These are phyloP conservation scores for Vidua macroura DNA, from an alignment of 2,113 vertebrate species.

Conservation along the genomic window DNA sequence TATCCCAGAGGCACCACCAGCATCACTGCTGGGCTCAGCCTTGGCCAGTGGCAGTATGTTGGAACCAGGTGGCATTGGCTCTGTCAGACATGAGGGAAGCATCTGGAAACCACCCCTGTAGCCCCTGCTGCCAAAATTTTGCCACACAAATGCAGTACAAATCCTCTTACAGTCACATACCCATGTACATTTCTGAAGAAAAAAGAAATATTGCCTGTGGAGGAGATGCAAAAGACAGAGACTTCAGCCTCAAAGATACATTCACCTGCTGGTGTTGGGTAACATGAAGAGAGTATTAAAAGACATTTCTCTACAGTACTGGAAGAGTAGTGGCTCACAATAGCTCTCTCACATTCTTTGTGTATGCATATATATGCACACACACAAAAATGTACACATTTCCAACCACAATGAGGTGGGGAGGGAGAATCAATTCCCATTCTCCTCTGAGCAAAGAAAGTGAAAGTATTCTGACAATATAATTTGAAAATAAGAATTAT, in stretches of 20 bases:
- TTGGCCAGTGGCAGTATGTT: not conserved
- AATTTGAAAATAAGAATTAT: not conserved
- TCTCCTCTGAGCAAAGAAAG: not conserved
- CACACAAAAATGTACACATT: not conserved
- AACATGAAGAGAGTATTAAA: not conserved
- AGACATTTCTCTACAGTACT: not conserved
- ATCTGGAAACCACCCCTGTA: not conserved
- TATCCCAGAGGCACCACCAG: not conserved
- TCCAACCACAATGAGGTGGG: not conserved
- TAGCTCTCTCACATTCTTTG: not conserved
- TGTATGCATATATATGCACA: not conserved
- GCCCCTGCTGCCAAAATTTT: not conserved
- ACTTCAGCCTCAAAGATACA: not conserved
- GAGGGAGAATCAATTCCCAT: not conserved
- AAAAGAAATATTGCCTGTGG: fast-evolving
- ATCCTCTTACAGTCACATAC: not conserved
- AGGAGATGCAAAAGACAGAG: not conserved
- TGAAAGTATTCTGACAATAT: not conserved
- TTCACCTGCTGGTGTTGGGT: not conserved
- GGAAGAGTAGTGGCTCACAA: not conserved
- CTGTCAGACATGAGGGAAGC: too few relatives aligned
- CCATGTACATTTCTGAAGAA: not conserved
- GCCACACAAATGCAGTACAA: not conserved
- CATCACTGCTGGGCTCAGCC: not conserved
- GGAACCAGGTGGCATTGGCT: not conserved